Conservation (phyloP, 2,888 invertebrate genomes). For the Aporophyla nigra region DNA sequence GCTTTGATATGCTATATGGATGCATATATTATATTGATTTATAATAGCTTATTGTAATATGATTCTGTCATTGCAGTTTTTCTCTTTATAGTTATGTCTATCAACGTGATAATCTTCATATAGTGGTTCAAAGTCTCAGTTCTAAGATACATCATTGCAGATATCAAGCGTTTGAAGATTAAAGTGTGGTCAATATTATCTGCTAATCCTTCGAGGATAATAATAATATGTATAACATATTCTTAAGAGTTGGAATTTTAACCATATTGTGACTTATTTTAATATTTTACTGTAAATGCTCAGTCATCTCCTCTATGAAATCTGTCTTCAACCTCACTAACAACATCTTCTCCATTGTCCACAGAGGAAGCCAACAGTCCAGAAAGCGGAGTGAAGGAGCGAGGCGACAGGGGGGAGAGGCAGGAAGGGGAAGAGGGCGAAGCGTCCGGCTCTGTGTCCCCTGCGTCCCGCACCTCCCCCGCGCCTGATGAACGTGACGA, state of each 20-base stretch:
- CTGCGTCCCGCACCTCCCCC: slow-evolving; percentile 81
- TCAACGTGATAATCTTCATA: slow-evolving; percentile 8
- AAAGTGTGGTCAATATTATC: background rate
- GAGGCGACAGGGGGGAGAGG: slow-evolving; percentile 85
- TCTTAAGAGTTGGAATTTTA: background rate
- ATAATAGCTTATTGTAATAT: slow-evolving; percentile 20
- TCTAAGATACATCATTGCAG: slow-evolving; percentile 3
- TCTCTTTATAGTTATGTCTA: background rate
- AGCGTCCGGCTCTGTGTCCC: slow-evolving; percentile 86
- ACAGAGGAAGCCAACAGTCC: slow-evolving; percentile 92
- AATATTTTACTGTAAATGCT: background rate
- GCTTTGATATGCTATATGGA: slow-evolving; percentile 25
- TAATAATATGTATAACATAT: too few species aligned
- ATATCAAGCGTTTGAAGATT: background rate
- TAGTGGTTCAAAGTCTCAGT: background rate
- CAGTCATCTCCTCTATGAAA: background rate
- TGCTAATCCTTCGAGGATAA: background rate
- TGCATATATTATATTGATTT: slow-evolving; percentile 55
- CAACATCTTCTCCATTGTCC: slow-evolving; percentile 73
- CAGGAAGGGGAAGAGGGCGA: slow-evolving; percentile 87
- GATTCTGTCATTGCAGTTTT: slow-evolving; percentile 8
- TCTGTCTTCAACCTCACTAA: slow-evolving; percentile 28
- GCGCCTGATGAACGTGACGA: slow-evolving; percentile 87
- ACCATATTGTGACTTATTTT: background rate
- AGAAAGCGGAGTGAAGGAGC: slow-evolving; percentile 91